A percentile compares a stretch with the other conserved stretches of the same genome.
phyloP scores from a whole-genome alignment of 2,888 invertebrate species.

The Noctuana brunneofusca region DNA sequence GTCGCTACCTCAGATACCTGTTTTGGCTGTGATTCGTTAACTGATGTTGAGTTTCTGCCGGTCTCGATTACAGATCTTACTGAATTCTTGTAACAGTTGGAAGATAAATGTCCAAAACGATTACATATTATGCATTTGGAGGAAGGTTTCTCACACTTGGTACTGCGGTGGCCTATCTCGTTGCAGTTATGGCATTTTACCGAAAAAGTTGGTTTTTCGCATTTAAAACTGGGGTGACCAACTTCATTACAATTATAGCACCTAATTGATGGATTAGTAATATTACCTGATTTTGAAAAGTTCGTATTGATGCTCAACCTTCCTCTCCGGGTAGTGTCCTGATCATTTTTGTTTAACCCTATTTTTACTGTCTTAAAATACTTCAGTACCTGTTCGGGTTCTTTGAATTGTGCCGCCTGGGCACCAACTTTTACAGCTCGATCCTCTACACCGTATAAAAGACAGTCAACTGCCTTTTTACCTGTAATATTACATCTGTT shows the following conservation, averaged over 20 bases:
- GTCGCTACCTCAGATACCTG: not conserved
- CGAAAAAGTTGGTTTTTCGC: not conserved
- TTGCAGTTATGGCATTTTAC: not conserved
- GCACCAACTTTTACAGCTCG: slow-evolving; percentile 7
- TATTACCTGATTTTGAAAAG: not conserved
- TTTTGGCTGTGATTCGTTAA: not conserved
- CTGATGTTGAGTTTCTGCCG: not conserved
- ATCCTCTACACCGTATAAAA: slow-evolving; percentile 5
- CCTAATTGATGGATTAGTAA: not conserved
- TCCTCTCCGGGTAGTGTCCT: not conserved
- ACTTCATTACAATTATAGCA: not conserved
- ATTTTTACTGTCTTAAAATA: slow-evolving; percentile 1
- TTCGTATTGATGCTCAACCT: not conserved
- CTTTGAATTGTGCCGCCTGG: slow-evolving; percentile 1
- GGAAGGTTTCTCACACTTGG: not conserved
- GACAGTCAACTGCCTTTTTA: not conserved
- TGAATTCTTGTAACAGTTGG: not conserved
- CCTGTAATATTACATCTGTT: slow-evolving; percentile 6
- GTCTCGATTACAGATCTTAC: not conserved
- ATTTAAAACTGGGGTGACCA: not conserved
- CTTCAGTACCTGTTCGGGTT: slow-evolving; percentile 3
- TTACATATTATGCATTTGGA: not conserved
- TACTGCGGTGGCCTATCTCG: not conserved
- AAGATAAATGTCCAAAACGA: not conserved
- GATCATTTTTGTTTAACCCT: not conserved